Evolutionary conservation across 2,888 invertebrate genomes (phyloP), one percentile per base, ranked within the genome.

Genomic region (Volucella bombylans): DNA sequence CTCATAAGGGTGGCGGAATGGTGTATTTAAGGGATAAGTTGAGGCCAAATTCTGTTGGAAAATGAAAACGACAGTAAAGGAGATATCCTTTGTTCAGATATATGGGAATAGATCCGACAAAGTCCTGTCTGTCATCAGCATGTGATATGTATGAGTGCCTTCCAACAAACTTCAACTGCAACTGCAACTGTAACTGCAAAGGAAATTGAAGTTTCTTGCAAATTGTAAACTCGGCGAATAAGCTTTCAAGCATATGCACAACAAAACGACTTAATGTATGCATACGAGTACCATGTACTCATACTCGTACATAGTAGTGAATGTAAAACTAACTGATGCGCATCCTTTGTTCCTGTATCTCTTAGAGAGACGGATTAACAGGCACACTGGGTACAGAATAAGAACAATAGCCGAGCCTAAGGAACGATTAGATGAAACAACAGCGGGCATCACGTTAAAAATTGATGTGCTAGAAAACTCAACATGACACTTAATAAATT

Each of bases 401-500:
- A 69, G 80, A 65, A 80, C 83, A 83, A 79, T 79, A 79, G 83
- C 83, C 79, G 62, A 61, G 74, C 69, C 68, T 69, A 54, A 74
- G 59, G 65, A 55, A 54, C 67, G 74, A 65, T 80, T 80, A 79
- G 54, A 52, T 69, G 73, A 69, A 79, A 73, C 82, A 82, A 79
- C 82, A 52, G 14, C 23, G 10, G 31, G 43, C 49, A 62, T n/a
- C n/a, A 38, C 8, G 14, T 45, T 50, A 59, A 59, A 77, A 54
- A 47, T 15, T 67, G 73, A 73, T 79, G 82, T 49, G 73, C 74
- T 74, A 79, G 74, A 79, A 74, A 83, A 83, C 73, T 78, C 73
- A 65, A 59, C 74, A 79, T 74, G 83, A 83, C 83, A 79, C 83
- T 83, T 83, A 74, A 83, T 79, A 83, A 83, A 71, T 83, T 74